Percentiles rank a stretch among this genome's conserved stretches.
Conservation (phyloP, 2,797 vertebrate species). For the Crenichthys baileyi region DNA sequence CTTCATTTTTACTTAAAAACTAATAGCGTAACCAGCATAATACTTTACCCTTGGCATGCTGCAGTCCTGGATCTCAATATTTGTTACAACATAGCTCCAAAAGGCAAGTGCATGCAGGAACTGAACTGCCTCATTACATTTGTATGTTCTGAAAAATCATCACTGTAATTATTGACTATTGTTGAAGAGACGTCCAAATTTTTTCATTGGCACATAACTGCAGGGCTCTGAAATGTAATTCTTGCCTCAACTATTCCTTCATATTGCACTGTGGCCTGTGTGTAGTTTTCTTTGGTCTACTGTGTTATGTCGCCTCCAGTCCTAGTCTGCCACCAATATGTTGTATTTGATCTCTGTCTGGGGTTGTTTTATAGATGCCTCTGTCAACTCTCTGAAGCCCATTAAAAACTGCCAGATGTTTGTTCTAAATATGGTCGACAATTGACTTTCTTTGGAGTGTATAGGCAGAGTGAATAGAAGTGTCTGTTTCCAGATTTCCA, state of each 20-base stretch:
- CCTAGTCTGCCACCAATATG: slow-evolving; percentile 81
- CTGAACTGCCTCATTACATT: slow-evolving; percentile 28
- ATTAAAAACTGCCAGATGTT: slow-evolving; percentile 85
- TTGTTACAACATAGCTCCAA: slow-evolving; percentile 17
- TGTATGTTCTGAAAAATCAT: slow-evolving; percentile 11
- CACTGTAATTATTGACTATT: slow-evolving; percentile 15
- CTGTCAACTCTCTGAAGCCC: slow-evolving; percentile 76
- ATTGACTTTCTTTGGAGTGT: slow-evolving; percentile 61
- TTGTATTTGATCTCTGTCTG: slow-evolving; percentile 83
- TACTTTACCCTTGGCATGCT: slow-evolving; percentile 33
- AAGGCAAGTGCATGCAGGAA: slow-evolving; percentile 33
- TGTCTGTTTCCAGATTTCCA: slow-evolving; percentile 13
- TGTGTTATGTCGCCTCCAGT: slow-evolving; percentile 68
- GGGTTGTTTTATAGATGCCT: slow-evolving; percentile 79
- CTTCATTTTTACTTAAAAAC: slow-evolving; percentile 21
- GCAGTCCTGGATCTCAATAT: slow-evolving; percentile 7
- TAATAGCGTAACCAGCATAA: slow-evolving; percentile 19
- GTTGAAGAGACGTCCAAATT: slow-evolving; percentile 2
- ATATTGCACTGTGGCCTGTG: slow-evolving; percentile 27
- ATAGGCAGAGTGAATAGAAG: slow-evolving; percentile 23
- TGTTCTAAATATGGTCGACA: slow-evolving; percentile 68
- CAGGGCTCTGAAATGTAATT: neutral
- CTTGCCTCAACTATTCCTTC: slow-evolving; percentile 13
- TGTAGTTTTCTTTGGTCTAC: slow-evolving; percentile 21
- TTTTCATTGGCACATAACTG: neutral